Base-by-base conservation (phyloP, 2,888 invertebrate genomes). In the Thymelicus sylvestris region DNA sequence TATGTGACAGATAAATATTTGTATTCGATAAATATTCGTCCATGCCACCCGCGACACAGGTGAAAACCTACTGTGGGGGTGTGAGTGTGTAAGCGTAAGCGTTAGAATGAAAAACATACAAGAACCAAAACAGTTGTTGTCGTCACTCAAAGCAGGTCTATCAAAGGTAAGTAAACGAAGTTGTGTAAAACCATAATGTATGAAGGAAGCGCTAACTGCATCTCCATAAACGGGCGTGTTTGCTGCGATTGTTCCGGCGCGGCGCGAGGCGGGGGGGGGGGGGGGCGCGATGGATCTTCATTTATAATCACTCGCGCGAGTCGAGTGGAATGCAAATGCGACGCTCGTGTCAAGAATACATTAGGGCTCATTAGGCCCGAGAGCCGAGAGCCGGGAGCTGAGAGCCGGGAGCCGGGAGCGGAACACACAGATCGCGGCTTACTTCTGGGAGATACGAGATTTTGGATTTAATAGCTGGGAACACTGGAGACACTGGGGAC, bases 281-380 rank as follows among this genome's bases (percentile, higher is more conserved):
- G 19, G 19, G 19, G 52, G 61, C 52, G 68, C 52, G 57, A 69
- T 69, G 62, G 69, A 64, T 69, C 69, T 69, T 64, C 64, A 69
- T 69, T 69, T 69, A 64, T 69, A 69, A 69, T 69, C 69, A 69
- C 63, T 69, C 48, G 67, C 67, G 48, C 69, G 63, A 69, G 69
- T 69, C 69, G 64, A 69, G 63, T 64, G 64, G 69, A 69, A 64
- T 64, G 69, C 69, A 69, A 69, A 69, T 64, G 67, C 63, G 69
- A 47, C 63, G 68, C 68, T 52, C 69, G 69, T 69, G 69, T 69
- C 64, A 41, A 48, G 69, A 64, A 69, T 69, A 69, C 69, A 69
- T 64, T 64, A 69, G 50, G 64, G 64, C 69, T 69, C 69, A 69
- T 69, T 69, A 64, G 64, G 68, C 67, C 57, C n/a, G 52, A 10